Evolutionary conservation across 1,140 invertebrate species (phyloP), one percentile per base, ranked within the genome.

Genomic region (Lasioglossum albipes): DNA sequence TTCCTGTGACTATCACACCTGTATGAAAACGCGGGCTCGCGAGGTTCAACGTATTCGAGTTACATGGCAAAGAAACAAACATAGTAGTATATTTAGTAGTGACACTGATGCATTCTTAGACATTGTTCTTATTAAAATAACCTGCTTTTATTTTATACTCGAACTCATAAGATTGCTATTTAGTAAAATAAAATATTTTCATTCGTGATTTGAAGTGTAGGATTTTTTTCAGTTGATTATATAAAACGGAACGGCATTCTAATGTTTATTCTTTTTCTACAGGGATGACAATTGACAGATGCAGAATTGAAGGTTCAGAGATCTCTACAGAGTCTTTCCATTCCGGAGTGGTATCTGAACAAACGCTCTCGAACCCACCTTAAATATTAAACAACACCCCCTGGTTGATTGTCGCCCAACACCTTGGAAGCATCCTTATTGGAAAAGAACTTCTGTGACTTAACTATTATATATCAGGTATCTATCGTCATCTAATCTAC

Each of bases 341-440:
- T 95, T 0, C 95, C 95, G 0, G 94, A 95, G 41, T 95, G 95
- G 95, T 95, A 94, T 88, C 93, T 93, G 80, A 94, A 94, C 49
- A 94, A 84, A 45, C 64, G 68, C n/a, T n/a, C 36, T 77, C 82
- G 0, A 86, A 62, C 20, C 67, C 89, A 12, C 68, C 82, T 4
- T 90, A 85, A 49, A 84, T 90, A 52, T 20, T 90, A 0, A 82
- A 71, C n/a, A 87, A 89, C 2, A 81, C 12, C 0, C 87, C 87
- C n/a, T n/a, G 5, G 61, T 88, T 7, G 87, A 88, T 7, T 61
- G 0, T 18, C 85, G 89, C 12, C 65, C 79, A 22, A 12, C 86
- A 9, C 42, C 67, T 0, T 90, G 90, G 89, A 90, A 79, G 9
- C 77, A 18, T 41, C 2, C 0, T 6, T 0, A 12, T 4, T 0